Evolutionary conservation across 2,888 invertebrate genomes (phyloP), one percentile per base, ranked within the genome.

Genomic region (Campopleginae sp.): DNA sequence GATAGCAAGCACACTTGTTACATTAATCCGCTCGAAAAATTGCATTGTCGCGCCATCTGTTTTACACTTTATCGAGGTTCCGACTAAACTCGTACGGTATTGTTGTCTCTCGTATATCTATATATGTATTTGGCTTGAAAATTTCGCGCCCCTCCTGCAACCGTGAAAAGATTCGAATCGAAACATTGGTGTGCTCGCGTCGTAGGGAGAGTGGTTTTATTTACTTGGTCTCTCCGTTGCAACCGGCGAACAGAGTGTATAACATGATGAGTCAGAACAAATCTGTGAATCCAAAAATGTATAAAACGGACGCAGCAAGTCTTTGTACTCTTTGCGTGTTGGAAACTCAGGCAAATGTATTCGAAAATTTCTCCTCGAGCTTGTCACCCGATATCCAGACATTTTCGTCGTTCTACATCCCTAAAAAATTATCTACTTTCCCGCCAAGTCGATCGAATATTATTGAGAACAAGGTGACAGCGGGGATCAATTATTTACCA

Each of bases 311-410:
- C 61, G 48, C 79, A 3, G 58, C 58, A 19, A 85, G 85, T 51
- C 79, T 82, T 6, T 85, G 85, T 58, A 76, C 82, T 23, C 44
- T 85, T 12, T 85, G 85, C 65, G 51, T 76, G 14, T 42, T 79
- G 14, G 82, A 85, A 66, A 66, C 19, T 3, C 2, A 5, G 0
- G 19, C 7, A 10, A 48, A n/a, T 5, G 63, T 19, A 7, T 19
- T 12, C 14, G 19, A 80, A 27, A 12, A 61, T 17, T 61, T 14
- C 33, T 71, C 79, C 19, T 27, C 71, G 19, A 68, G 44, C 33
- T 46, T 61, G 17, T 54, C 68, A 23, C 42, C 33, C 7, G 33
- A 17, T 46, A 19, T 2, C 19, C n/a, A 19, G 12, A n/a, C 27
- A 17, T 8, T 27, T 8, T 46, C 31, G 38, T 31, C 31, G 5